A percentile compares a stretch with the other conserved stretches of the same genome.
These are phyloP conservation scores for Orchesella cincta DNA, from an alignment of 1,140 invertebrate species.

Conservation along the genomic window DNA sequence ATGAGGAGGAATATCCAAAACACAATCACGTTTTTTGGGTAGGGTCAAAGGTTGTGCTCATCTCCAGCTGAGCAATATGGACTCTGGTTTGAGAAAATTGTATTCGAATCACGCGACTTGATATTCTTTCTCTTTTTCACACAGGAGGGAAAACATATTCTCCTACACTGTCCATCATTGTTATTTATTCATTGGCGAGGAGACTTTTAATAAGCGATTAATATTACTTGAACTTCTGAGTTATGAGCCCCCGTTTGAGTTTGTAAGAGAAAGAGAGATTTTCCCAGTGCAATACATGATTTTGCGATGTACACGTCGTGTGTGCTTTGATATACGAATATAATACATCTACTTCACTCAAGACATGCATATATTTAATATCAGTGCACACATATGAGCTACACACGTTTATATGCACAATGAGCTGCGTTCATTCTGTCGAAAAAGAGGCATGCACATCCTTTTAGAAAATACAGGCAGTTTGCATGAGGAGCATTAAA, in stretches of 20 bases:
- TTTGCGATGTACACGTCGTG: background rate
- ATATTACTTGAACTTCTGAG: slow-evolving; percentile 28
- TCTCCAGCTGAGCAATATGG: slow-evolving; percentile 49
- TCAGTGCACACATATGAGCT: too few species aligned
- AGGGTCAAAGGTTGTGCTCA: slow-evolving; percentile 50
- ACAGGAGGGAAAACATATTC: slow-evolving; percentile 43
- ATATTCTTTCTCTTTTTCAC: background rate
- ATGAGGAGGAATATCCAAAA: slow-evolving; percentile 24
- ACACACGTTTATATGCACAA: too few species aligned
- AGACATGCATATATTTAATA: too few species aligned
- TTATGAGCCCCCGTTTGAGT: background rate
- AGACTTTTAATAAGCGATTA: slow-evolving; percentile 48
- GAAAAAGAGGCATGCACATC: too few species aligned
- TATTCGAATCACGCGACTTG: slow-evolving; percentile 49
- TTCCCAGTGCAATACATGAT: slow-evolving; percentile 20
- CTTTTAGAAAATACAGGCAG: too few species aligned
- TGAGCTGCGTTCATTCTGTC: too few species aligned
- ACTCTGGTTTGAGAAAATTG: slow-evolving; percentile 38
- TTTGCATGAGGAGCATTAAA: too few species aligned
- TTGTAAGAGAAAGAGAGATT: too few species aligned
- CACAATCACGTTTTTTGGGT: slow-evolving; percentile 45
- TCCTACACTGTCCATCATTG: slow-evolving; percentile 46
- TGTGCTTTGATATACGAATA: background rate
- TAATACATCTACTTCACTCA: background rate
- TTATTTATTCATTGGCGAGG: slow-evolving; percentile 40